Base-by-base conservation (phyloP, 2,888 invertebrate species). In the Sarcophaga subvicina region DNA sequence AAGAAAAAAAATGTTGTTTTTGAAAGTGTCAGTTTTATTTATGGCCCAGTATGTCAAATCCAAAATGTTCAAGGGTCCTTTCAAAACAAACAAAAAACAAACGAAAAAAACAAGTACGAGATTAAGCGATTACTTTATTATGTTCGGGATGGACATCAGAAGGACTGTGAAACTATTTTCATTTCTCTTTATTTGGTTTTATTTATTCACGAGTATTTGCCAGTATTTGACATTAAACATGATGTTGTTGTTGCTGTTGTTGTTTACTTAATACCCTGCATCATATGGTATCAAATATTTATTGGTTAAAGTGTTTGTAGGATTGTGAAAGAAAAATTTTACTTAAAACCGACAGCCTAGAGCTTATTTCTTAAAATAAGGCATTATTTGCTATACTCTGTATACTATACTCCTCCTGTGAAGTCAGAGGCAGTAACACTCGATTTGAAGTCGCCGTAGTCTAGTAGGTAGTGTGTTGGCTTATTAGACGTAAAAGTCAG, bases 91-190 rank as follows among this genome's bases (percentile, higher is more conserved):
- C 4, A 37, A 60, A 12, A 20, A 49, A 62, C 22, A 22, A 22
- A 22, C 1, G 3, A 14, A 37, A n/a, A 11, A 71, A 27, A 59
- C 2, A 62, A 62, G 20, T 62, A 45, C 37, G 62, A 73, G 62
- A 62, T 73, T 73, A 62, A 62, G 62, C 37, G 62, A 73, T 73
- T 62, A 73, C 72, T 73, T 62, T 73, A 73, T 62, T 73, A 59
- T 72, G 17, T 25, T 54, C 17, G 54, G 20, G 45, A 22, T 60
- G 72, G 10, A 27, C 10, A 60, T 20, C 12, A 45, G 10, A 62
- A 62, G 62, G 27, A 60, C 37, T 72, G 5, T 25, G 27, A 22
- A 62, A 62, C 14, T 73, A 60, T 62, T 73, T 37, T 8, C n/a
- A 72, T 59, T 71, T 71, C 54, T 27, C 10, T 59, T 17, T 54